Percentiles rank a stretch among this genome's conserved stretches.
Conservation (phyloP, 1,140 invertebrate genomes). For the Parapsyche elsis region DNA sequence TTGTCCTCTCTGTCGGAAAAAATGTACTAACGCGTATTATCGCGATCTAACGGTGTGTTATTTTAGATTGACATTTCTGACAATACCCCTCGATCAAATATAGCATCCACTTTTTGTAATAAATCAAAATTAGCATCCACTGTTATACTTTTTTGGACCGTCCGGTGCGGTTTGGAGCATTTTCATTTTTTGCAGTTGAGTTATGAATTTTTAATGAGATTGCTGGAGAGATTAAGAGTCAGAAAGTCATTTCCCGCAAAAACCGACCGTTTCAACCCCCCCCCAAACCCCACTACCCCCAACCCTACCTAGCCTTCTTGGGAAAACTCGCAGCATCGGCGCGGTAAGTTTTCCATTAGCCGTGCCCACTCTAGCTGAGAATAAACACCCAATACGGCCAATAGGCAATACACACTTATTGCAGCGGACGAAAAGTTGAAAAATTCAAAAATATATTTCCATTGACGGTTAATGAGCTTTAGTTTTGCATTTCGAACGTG, state of each 20-base stretch:
- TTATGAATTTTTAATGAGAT: conserved; percentile 71
- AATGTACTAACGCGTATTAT: too few relatives aligned
- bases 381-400: conserved; percentile 29
- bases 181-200: conserved; percentile 67
- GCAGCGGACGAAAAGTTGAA: neutral
- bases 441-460: neutral
- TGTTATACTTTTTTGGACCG: too few relatives aligned
- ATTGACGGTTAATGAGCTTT: neutral
- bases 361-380: neutral
- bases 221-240: conserved; percentile 68
- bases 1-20: too few relatives aligned
- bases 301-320: conserved; percentile 29
- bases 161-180: conserved; percentile 54
- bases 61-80: too few relatives aligned
- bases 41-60: too few relatives aligned
- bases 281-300: neutral
- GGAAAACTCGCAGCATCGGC: conserved; percentile 50
- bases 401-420: conserved; percentile 25
- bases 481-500: conserved; percentile 1
- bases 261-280: conserved; percentile 48
- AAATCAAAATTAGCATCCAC: too few relatives aligned
- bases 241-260: conserved; percentile 68
- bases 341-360: conserved; percentile 52
- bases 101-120: too few relatives aligned
- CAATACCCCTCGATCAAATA: too few relatives aligned